These are phyloP conservation scores for Xanthorhoe designata DNA, from an alignment of 2,888 invertebrate species.

Conservation along the genomic window DNA sequence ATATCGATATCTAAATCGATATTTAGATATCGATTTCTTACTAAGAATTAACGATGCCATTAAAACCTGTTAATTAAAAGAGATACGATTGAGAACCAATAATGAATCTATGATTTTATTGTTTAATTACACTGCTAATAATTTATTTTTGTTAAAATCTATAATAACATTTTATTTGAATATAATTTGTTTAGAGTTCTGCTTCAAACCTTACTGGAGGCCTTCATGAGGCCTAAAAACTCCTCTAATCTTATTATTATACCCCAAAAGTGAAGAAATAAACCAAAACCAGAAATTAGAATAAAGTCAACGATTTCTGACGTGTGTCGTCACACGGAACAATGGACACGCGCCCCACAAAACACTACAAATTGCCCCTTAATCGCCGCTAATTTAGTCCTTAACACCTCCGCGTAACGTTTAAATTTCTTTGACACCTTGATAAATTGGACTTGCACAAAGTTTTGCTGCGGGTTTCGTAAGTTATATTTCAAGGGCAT, in stretches of 20 bases:
- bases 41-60: too few species aligned
- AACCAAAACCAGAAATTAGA: constrained; percentile 30
- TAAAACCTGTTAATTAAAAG: too few species aligned
- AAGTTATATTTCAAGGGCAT: constrained; percentile 9
- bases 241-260: neutral
- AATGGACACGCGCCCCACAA: constrained; percentile 59
- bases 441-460: constrained; percentile 47
- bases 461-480: constrained; percentile 25
- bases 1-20: too few species aligned
- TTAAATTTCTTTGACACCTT: constrained; percentile 60
- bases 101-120: too few species aligned
- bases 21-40: too few species aligned
- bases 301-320: constrained; percentile 42
- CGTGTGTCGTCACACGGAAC: constrained; percentile 45
- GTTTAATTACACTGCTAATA: too few species aligned
- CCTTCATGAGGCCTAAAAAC: neutral
- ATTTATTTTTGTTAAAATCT: too few species aligned
- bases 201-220: too few species aligned
- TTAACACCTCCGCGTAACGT: constrained; percentile 60
- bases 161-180: too few species aligned
- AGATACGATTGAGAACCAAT: too few species aligned
- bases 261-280: constrained; percentile 7
- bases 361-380: constrained; percentile 57
- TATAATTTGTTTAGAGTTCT: too few species aligned
- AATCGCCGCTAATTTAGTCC: constrained; percentile 59